Evolutionary conservation across 2,888 invertebrate species (phyloP).

Genomic region (Embidobia sp.): DNA sequence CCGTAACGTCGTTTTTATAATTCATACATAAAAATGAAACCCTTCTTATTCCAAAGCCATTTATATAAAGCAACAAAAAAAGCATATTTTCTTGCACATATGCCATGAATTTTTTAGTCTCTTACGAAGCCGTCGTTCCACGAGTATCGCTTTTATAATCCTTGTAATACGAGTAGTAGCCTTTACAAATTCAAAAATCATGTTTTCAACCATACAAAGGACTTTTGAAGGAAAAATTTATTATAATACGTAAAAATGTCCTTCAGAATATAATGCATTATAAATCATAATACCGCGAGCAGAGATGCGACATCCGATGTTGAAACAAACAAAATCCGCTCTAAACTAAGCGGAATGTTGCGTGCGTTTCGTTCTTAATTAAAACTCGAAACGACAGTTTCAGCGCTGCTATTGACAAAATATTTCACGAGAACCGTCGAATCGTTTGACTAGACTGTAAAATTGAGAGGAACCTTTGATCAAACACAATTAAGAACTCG

Average conservation of each 20-base stretch:
- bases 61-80: constrained; percentile 35
- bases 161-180: constrained; percentile 44
- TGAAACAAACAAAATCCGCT: too few species aligned
- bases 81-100: constrained; percentile 30
- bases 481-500: constrained; percentile 58
- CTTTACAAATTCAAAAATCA: constrained; percentile 49
- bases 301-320: too few species aligned
- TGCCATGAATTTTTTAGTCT: constrained; percentile 43
- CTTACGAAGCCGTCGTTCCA: constrained; percentile 32
- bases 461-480: constrained; percentile 59
- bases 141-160: constrained; percentile 53
- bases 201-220: constrained; percentile 25
- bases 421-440: constrained; percentile 29
- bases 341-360: not conserved
- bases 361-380: constrained; percentile 10
- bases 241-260: constrained; percentile 29
- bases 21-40: constrained; percentile 28
- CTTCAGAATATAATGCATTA: too few species aligned
- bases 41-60: constrained; percentile 18
- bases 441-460: constrained; percentile 43
- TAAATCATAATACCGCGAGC: too few species aligned
- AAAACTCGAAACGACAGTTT: constrained; percentile 17
- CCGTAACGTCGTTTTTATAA: constrained; percentile 14
- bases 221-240: constrained; percentile 17
- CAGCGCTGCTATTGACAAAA: constrained; percentile 27